Evolutionary conservation across 2,888 invertebrate species (phyloP).

Genomic region (Scaptodrosophila latifasciaeformis): DNA sequence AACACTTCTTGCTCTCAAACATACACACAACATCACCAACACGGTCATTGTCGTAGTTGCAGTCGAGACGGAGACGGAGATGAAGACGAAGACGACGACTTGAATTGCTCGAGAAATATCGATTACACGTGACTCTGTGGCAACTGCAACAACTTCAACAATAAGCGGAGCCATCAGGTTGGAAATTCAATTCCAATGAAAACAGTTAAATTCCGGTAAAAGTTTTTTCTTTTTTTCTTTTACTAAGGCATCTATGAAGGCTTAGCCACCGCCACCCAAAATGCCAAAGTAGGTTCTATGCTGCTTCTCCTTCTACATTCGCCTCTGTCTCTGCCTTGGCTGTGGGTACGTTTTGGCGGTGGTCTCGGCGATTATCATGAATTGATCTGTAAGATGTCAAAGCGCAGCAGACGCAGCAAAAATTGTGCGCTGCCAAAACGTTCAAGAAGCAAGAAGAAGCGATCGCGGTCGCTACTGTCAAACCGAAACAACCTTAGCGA

Average conservation of each 20-base stretch:
- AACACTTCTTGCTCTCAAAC: too few species aligned
- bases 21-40: neutral
- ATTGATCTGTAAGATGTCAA: slow-evolving; percentile 73
- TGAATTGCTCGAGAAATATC: slow-evolving; percentile 61
- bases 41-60: slow-evolving; percentile 20
- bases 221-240: slow-evolving; percentile 9
- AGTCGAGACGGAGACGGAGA: slow-evolving; percentile 21
- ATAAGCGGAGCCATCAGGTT: slow-evolving; percentile 12
- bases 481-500: too few species aligned
- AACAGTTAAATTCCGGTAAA: slow-evolving; percentile 68
- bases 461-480: neutral
- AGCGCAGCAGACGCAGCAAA: slow-evolving; percentile 58
- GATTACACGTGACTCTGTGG: slow-evolving; percentile 61
- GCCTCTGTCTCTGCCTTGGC: slow-evolving; percentile 30
- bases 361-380: slow-evolving; percentile 72
- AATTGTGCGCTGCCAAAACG: slow-evolving; percentile 44
- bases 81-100: too few species aligned
- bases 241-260: neutral
- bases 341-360: slow-evolving; percentile 37
- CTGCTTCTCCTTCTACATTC: neutral
- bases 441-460: slow-evolving; percentile 9
- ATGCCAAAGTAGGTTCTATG: slow-evolving; percentile 36
- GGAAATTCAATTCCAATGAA: slow-evolving; percentile 65
- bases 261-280: slow-evolving; percentile 43
- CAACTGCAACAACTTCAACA: slow-evolving; percentile 24